These are phyloP conservation scores for Anneissia japonica DNA, from an alignment of 35 echinoderm and acorn worm species.

Conservation along the genomic window DNA sequence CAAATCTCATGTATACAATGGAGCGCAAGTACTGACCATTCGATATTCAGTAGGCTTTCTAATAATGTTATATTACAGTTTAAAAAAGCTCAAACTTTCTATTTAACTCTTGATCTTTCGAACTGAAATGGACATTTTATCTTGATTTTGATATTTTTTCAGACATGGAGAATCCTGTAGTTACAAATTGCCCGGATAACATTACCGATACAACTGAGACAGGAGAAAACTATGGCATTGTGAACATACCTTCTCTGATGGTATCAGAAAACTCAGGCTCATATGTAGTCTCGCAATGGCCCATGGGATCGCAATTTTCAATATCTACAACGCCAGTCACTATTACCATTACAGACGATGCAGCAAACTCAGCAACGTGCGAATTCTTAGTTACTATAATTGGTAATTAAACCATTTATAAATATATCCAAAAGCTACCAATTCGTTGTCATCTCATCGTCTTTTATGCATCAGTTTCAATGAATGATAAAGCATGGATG, in stretches of 20 bases:
- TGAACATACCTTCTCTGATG: background rate
- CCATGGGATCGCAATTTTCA: background rate
- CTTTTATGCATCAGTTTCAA: no score
- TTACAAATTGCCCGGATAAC: background rate
- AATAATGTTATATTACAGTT: no score
- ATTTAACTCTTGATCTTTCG: no score
- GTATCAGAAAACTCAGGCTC: background rate
- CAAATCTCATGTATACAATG: no score
- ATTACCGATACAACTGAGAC: background rate
- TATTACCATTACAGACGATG: background rate
- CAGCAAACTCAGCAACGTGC: background rate
- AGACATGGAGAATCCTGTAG: background rate
- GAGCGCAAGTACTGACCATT: no score
- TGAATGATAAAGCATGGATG: no score
- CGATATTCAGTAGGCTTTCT: no score
- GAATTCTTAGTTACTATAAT: background rate
- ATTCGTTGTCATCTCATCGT: no score
- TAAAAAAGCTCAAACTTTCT: no score
- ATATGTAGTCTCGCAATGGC: background rate
- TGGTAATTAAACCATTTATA: background rate
- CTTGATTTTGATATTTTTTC: no score
- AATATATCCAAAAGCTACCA: no score
- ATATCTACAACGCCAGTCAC: background rate
- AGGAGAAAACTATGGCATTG: background rate
- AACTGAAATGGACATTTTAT: no score